Evolutionary conservation across 2,113 vertebrate genomes (phyloP), one percentile per base, ranked within the genome.

Genomic region (Oostethus manadensis): DNA sequence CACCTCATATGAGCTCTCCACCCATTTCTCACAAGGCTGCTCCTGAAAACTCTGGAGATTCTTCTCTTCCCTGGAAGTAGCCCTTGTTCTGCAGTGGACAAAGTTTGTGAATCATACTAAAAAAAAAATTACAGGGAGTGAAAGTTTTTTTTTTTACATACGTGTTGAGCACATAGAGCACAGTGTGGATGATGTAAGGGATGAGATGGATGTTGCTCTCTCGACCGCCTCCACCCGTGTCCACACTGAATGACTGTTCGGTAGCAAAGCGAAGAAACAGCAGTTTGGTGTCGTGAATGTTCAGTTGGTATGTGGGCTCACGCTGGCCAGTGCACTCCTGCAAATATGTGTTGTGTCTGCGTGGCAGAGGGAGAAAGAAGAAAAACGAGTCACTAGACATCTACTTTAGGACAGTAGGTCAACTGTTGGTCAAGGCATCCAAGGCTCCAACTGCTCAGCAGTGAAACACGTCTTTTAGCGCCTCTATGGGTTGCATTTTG

Each of bases 191-290:
- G 79, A 99, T 96, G 90, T 99, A 99, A 0, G 96, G 97, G 73
- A 98, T 96, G 82, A 99, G 95, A 90, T 99, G 96, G 65, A 99
- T 93, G 90, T 99, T 99, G 92, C 96, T 98, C 88, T 98, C 95
- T 4, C 97, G 89, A 42, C 97, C 97, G 2, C 97, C 97, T 29
- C 96, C 96, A 0, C 95, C 95, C 0, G 95, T 96, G 76, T 99
- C 97, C 0, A 95, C 85, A 1, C 97, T 99, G 90, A 99, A 98
- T 0, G 97, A 99, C 20, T 99, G 97, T 76, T 99, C 97, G 68
- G 93, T 98, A 33, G 97, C 97, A 17, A 99, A 98, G 58, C 97
- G 95, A 53, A 97, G 89, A 78, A 99, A 97, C 0, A 99, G 92
- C 80, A 99, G 92, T 54, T 99, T 99, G 75, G 94, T 96, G 89